phyloP scores from a whole-genome alignment of 53 echinoderm and acorn worm genomes.

The Astropecten irregularis region DNA sequence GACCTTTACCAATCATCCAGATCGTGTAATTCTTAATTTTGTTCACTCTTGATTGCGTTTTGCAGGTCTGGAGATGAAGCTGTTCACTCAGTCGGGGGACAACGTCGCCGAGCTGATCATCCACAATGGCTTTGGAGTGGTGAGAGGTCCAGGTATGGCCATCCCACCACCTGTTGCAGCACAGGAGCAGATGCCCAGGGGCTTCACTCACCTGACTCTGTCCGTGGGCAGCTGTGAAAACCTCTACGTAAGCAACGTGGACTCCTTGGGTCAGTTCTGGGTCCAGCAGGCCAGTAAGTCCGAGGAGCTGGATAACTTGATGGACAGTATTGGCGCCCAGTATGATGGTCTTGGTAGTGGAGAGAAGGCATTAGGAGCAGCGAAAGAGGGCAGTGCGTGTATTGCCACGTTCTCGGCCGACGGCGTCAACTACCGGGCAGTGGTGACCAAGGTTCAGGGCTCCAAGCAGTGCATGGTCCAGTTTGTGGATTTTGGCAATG shows the following conservation, averaged over 20 bases:
- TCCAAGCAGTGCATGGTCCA: slow-evolving; percentile 69
- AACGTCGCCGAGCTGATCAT: slow-evolving; percentile 66
- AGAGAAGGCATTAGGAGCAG: slow-evolving; percentile 32
- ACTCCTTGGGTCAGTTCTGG: slow-evolving; percentile 84
- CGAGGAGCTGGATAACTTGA: slow-evolving; percentile 74
- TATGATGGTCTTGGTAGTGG: slow-evolving; percentile 56
- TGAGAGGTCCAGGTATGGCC: slow-evolving; percentile 19
- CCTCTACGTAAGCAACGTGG: slow-evolving; percentile 72
- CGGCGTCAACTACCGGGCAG: slow-evolving; percentile 73
- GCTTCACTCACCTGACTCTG: slow-evolving; percentile 44
- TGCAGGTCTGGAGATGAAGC: slow-evolving; percentile 67
- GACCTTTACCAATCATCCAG: too few relatives aligned
- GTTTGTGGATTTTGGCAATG: slow-evolving; percentile 97
- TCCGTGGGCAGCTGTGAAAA: slow-evolving; percentile 73
- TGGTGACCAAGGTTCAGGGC: slow-evolving; percentile 59
- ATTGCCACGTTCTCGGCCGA: slow-evolving; percentile 87
- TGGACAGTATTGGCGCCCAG: slow-evolving; percentile 70
- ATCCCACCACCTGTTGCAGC: not conserved
- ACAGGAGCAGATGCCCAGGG: not conserved
- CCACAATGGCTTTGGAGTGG: slow-evolving; percentile 58
- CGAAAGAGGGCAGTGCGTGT: slow-evolving; percentile 62
- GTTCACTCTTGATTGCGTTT: too few relatives aligned
- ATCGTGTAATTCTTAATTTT: too few relatives aligned
- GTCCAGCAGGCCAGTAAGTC: slow-evolving; percentile 73
- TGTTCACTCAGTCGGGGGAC: slow-evolving; percentile 59